phyloP scores from a whole-genome alignment of 2,888 invertebrate species.

The Allophyes oxyacanthae region DNA sequence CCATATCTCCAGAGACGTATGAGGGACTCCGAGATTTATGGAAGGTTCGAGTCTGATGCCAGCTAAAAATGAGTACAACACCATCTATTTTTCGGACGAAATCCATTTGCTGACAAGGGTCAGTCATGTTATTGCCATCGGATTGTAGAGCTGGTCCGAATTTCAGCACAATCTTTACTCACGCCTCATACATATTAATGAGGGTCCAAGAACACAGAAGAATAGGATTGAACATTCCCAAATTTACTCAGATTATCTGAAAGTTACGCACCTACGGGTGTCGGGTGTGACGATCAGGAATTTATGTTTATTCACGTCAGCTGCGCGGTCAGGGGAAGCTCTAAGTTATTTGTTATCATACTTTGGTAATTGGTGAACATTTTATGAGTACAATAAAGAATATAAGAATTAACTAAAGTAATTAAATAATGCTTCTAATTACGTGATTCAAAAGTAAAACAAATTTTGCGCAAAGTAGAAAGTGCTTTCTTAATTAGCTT shows the following conservation, averaged over 20 bases:
- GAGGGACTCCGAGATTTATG: constrained; percentile 76
- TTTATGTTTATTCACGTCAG: constrained; percentile 28
- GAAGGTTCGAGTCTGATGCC: constrained; percentile 68
- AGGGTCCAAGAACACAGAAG: constrained; percentile 58
- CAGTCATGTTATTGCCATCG: constrained; percentile 72
- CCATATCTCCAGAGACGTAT: constrained; percentile 72
- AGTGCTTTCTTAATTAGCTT: constrained; percentile 28
- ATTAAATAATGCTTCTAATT: constrained; percentile 15
- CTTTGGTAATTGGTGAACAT: too few species aligned
- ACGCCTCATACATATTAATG: constrained; percentile 78
- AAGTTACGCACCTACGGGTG: constrained; percentile 38
- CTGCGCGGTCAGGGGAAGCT: background rate
- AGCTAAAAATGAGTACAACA: constrained; percentile 72
- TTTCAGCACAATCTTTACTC: constrained; percentile 69
- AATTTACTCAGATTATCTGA: constrained; percentile 60
- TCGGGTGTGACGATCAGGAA: constrained; percentile 30
- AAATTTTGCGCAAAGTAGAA: constrained; percentile 18
- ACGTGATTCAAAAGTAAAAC: constrained; percentile 2
- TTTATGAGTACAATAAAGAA: background rate
- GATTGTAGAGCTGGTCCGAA: constrained; percentile 62
- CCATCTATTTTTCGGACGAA: constrained; percentile 72
- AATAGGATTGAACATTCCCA: constrained; percentile 60
- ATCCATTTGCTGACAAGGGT: constrained; percentile 82
- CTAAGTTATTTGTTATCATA: background rate
- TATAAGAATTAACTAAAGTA: constrained; percentile 4